Evolutionary conservation across 2,888 invertebrate species (phyloP), one percentile per base, ranked within the genome.

Genomic region (Halictus ligatus): DNA sequence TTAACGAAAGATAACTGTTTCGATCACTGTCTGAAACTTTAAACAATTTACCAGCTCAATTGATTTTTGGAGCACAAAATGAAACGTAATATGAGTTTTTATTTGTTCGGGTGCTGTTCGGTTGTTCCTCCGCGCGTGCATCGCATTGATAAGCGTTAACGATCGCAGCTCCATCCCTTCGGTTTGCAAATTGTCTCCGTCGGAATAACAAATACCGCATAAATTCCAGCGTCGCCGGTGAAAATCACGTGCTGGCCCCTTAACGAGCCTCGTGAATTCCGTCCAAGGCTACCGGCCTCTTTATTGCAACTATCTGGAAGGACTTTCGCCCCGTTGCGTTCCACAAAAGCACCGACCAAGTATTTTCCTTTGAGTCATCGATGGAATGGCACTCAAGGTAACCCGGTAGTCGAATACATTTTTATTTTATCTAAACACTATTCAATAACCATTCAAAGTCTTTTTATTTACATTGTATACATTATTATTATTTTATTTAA

Each of bases 281-380:
- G 81, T 80, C 48, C 88, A 88, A 88, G 88, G 88, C 74, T 79
- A 75, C 71, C 75, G 84, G 84, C 82, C 73, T 80, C 84, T 84
- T 81, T 85, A 81, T 82, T 85, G 74, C 78, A 75, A 81, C 78
- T 46, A 43, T 78, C 64, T 78, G 84, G 81, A 86, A 85, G 84
- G 84, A 80, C 80, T 85, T 78, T 85, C 77, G 74, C 83, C 85
- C 67, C 40, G 72, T 82, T 74, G 54, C 82, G n/a, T 80, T 74
- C 48, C 69, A 75, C 40, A 58, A 72, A 50, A 78, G 29, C 12
- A 25, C 13, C 46, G 25, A 75, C 46, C n/a, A 54, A 48, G 29
- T 25, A 69, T 13, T 69, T 40, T 69, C 43, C 40, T 40, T 6
- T 25, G 50, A 76, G 72, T 72, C 72, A 72, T 46, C 69, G 12